phyloP scores from a whole-genome alignment of 2,797 vertebrate genomes.

The Falco concolor region DNA sequence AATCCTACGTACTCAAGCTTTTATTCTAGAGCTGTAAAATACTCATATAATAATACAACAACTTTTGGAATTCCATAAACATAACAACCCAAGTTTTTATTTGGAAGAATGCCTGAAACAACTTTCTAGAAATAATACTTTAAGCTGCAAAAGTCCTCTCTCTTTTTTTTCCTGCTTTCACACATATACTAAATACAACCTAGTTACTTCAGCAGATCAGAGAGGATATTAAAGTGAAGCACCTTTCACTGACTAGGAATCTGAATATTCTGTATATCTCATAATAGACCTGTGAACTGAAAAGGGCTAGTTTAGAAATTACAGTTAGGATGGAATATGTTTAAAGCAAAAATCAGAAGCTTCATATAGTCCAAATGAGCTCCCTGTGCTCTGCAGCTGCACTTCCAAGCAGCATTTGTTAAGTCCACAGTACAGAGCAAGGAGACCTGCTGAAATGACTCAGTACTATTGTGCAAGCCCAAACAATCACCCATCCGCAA shows the following conservation, averaged over 20 bases:
- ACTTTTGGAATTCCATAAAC: background rate
- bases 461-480: slow-evolving; percentile 16
- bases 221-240: background rate
- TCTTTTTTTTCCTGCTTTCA: background rate
- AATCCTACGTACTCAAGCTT: background rate
- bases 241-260: background rate
- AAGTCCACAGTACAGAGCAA: background rate
- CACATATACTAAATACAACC: background rate
- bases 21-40: background rate
- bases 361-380: background rate
- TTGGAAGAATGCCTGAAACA: background rate
- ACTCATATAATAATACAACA: background rate
- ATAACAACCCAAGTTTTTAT: background rate
- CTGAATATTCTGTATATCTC: background rate
- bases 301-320: background rate
- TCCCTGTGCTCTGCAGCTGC: background rate
- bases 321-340: fast-evolving
- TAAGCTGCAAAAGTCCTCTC: background rate
- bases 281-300: background rate
- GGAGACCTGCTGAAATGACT: slow-evolving; percentile 35
- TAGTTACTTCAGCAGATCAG: background rate
- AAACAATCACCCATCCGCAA: background rate
- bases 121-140: background rate
- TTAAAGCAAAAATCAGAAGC: background rate
- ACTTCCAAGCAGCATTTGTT: background rate